Percentiles rank a stretch among this genome's conserved stretches.
Conservation (phyloP, 2,113 vertebrate genomes). For the Python bivittatus region DNA sequence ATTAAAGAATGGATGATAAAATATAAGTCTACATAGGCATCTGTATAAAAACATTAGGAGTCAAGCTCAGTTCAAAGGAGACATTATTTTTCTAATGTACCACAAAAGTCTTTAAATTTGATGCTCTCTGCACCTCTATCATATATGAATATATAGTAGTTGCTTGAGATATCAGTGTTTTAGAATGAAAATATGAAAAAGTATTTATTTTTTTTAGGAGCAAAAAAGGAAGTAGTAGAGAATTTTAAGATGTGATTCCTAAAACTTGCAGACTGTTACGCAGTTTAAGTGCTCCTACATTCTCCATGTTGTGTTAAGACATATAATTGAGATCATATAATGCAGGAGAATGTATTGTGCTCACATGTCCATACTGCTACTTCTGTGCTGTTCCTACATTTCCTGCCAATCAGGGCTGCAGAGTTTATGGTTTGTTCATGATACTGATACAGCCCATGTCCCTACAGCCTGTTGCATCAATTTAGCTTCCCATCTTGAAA, state of each 20-base stretch:
- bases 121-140: neutral
- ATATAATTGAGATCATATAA: neutral
- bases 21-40: neutral
- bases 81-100: neutral
- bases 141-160: neutral
- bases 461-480: neutral
- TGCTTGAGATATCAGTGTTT: neutral
- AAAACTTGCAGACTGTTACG: neutral
- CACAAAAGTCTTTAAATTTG: neutral
- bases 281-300: no score
- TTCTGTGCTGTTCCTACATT: neutral
- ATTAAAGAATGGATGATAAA: neutral
- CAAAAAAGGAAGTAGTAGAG: neutral
- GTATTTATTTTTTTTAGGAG: neutral
- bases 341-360: neutral
- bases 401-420: neutral
- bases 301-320: neutral
- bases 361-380: neutral
- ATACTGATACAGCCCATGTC: neutral
- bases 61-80: neutral
- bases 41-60: neutral
- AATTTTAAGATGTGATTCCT: neutral
- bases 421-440: neutral
- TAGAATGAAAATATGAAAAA: neutral
- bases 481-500: neutral